These are phyloP conservation scores for Aphis gossypii DNA, from an alignment of 1,140 invertebrate genomes.

Conservation along the genomic window DNA sequence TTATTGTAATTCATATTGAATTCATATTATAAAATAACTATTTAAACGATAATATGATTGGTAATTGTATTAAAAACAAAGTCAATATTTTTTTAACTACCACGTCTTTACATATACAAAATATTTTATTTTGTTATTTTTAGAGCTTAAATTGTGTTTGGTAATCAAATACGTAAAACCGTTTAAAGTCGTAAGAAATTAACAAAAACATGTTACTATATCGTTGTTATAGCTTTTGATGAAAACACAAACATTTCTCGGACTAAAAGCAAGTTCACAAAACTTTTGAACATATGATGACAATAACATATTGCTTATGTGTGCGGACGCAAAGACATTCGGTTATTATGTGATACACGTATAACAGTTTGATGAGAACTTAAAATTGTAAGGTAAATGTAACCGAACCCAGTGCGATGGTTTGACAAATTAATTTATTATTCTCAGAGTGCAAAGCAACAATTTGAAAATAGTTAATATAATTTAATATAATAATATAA, in stretches of 20 bases:
- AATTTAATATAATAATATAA: background rate
- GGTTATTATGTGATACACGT: conserved; percentile 15
- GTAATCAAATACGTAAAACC: background rate
- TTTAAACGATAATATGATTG: background rate
- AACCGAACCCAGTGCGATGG: background rate
- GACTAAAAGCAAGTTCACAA: background rate
- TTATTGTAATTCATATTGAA: background rate
- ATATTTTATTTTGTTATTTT: background rate
- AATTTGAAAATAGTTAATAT: background rate
- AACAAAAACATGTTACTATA: background rate
- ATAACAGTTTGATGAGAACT: background rate
- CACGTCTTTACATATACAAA: background rate
- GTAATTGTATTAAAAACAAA: background rate
- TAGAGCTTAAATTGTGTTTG: background rate
- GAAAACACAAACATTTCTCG: background rate
- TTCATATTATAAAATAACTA: background rate
- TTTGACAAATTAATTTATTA: background rate
- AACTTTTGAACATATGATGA: background rate
- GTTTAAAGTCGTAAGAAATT: background rate
- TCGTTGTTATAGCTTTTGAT: background rate
- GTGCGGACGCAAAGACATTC: background rate
- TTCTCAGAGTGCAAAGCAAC: background rate
- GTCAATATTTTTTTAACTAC: background rate
- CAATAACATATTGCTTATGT: background rate
- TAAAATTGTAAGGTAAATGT: background rate